phyloP scores from a whole-genome alignment of 1,140 invertebrate genomes.

The Drosophila parvula region DNA sequence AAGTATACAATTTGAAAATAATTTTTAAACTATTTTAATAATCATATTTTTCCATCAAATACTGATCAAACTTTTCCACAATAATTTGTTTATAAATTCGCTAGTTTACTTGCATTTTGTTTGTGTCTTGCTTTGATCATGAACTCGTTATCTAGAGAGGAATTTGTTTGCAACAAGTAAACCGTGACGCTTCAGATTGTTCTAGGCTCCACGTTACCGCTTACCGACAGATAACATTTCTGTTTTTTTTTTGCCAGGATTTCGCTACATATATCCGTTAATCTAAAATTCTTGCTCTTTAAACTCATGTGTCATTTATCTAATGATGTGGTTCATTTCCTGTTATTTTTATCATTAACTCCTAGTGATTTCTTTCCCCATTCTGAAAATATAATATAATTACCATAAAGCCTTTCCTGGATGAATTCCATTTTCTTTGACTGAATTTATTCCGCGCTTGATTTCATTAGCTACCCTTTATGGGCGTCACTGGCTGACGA shows the following conservation, averaged over 20 bases:
- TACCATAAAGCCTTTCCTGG: conserved; percentile 18
- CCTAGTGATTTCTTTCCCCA: background rate
- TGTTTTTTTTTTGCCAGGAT: background rate
- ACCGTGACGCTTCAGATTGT: background rate
- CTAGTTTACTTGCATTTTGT: background rate
- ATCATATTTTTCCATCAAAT: background rate
- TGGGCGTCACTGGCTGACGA: conserved; percentile 25
- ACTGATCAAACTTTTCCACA: background rate
- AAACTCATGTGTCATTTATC: too few relatives aligned
- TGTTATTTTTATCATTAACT: background rate
- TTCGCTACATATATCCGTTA: too few relatives aligned
- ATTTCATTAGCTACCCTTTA: conserved; percentile 19
- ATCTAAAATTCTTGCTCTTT: background rate
- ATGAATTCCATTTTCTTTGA: conserved; percentile 8
- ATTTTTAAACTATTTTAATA: background rate
- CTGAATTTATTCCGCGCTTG: background rate
- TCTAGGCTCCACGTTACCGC: background rate
- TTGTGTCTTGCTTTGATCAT: background rate
- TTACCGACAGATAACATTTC: background rate
- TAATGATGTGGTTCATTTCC: background rate
- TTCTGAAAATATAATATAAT: conserved; percentile 3
- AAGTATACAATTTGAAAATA: background rate
- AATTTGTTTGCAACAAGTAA: background rate
- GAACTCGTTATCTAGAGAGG: conserved; percentile 1
- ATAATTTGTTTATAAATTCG: background rate